Base-by-base conservation (phyloP, 1,140 invertebrate species). In the Phortica variegata region DNA sequence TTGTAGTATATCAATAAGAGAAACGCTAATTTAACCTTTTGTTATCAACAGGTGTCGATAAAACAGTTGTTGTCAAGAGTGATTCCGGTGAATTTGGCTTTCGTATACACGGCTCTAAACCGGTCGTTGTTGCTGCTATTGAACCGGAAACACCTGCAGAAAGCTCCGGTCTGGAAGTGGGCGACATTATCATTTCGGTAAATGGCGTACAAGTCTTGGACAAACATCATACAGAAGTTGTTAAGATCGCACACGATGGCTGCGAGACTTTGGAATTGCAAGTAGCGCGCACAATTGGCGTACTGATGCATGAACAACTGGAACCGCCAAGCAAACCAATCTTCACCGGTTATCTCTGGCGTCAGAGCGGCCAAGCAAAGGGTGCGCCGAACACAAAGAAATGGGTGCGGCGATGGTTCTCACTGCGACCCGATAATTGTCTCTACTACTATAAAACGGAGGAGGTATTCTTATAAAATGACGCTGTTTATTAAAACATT, bases 361-460 rank as follows among this genome's bases (percentile, higher is more conserved):
- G 89, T 38, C 81, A 86, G 53, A 84, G 84, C 9, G 78, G 82
- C 21, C 60, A 81, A 75, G 59, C 83, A 45, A 76, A 79, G 13
- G 78, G 80, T 0, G 78, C 79, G 7, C 77, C 80, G 1, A 79
- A 81, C 26, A 58, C 77, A 23, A 84, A 85, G 39, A 85, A 86
- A 47, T 97, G 95, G 95, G 87, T 91, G 40, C 81, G 88, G 38
- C 80, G 94, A 38, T 97, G 91, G 90, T 96, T 96, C 77, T 86
- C 89, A 34, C 79, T 98, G 21, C 88, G 93, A 51, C 83, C 87
- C 37, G 93, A 97, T 77, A 91, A 93, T 77, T 95, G 92, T 78
- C 81, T 98, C 36, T 97, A 97, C 78, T 96, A 92, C 78, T 98
- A 95, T 77, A 97, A 95, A 81, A 88, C 86, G 63, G 88, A 94